Conservation (phyloP, 2,113 vertebrate genomes). For the Siniperca chuatsi region DNA sequence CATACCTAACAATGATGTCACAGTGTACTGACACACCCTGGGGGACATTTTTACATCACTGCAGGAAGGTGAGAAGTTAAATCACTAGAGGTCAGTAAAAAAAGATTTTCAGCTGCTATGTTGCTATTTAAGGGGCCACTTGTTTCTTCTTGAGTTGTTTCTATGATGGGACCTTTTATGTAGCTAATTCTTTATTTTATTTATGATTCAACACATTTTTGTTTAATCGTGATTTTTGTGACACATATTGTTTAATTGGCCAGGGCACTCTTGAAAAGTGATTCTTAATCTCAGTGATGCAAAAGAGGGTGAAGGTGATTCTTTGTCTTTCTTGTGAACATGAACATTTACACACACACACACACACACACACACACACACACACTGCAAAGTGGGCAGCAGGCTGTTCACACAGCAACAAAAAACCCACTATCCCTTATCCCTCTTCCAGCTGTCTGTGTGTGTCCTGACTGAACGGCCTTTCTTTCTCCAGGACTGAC, state of each 20-base stretch:
- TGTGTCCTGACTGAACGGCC: conserved; percentile 46
- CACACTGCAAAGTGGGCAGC: conserved; percentile 28
- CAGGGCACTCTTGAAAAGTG: not conserved
- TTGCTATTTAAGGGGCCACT: too few relatives aligned
- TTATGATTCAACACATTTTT: not conserved
- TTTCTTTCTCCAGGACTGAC: conserved; percentile 40
- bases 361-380: conserved; percentile 7
- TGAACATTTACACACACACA: not conserved
- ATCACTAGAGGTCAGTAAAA: not conserved
- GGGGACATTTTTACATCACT: conserved; percentile 2
- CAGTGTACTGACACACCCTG: not conserved
- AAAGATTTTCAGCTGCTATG: not conserved
- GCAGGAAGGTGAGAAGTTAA: not conserved
- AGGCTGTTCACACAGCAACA: conserved; percentile 1
- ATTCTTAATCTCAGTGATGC: too few relatives aligned
- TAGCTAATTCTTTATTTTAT: not conserved
- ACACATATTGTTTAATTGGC: not conserved
- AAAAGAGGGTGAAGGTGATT: not conserved
- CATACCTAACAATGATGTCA: not conserved
- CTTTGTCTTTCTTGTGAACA: not conserved
- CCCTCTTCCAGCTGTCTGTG: conserved; percentile 54
- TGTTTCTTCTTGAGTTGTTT: too few relatives aligned
- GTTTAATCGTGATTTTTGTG: not conserved
- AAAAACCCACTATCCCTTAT: not conserved
- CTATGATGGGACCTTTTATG: not conserved